Evolutionary conservation across 2,113 vertebrate genomes (phyloP).

Genomic region (Nymphicus hollandicus): DNA sequence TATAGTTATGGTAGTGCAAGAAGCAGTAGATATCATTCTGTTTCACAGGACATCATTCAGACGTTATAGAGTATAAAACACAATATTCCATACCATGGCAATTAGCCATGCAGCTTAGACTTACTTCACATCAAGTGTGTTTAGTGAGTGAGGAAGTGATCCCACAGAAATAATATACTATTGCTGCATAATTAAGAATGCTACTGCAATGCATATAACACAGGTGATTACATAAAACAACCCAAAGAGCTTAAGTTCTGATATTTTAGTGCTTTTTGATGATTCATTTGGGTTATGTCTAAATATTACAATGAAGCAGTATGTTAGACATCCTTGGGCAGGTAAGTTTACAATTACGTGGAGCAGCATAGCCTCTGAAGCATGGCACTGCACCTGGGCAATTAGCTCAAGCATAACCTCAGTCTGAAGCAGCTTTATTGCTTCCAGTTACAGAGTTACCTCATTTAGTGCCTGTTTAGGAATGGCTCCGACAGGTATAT

Average conservation of each 20-base stretch:
- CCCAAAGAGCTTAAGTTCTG: background rate
- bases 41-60: conserved; percentile 25
- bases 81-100: background rate
- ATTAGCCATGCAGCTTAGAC: background rate
- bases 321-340: background rate
- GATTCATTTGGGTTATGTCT: conserved; percentile 17
- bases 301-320: conserved; percentile 17
- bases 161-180: background rate
- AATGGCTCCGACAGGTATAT: background rate
- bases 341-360: conserved; percentile 13
- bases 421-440: conserved; percentile 22
- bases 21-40: background rate
- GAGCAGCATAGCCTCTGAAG: background rate
- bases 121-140: background rate
- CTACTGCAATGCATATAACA: background rate
- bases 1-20: background rate
- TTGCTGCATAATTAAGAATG: background rate
- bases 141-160: background rate
- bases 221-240: background rate
- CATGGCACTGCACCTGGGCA: background rate
- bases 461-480: background rate
- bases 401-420: background rate
- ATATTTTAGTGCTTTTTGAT: conserved; percentile 23
- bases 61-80: background rate
- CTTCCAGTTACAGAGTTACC: conserved; percentile 16